phyloP scores from a whole-genome alignment of 2,113 vertebrate genomes.

The Anoplopoma fimbria region DNA sequence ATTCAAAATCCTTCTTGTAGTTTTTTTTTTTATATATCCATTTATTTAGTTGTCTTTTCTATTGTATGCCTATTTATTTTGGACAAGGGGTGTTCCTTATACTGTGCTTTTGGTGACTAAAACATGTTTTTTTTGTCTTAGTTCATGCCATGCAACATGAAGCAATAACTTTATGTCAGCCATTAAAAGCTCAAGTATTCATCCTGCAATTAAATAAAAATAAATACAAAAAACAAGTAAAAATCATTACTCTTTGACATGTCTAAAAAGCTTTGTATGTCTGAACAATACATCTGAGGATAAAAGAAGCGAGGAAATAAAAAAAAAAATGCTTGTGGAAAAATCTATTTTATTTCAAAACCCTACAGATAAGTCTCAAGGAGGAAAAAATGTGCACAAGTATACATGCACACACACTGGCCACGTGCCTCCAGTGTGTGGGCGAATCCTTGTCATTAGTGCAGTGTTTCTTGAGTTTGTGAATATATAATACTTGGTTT shows the following conservation, averaged over 20 bases:
- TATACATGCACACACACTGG: background rate
- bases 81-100: background rate
- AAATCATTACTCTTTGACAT: slow-evolving; percentile 42
- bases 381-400: background rate
- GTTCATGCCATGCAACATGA: slow-evolving; percentile 9
- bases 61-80: background rate
- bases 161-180: slow-evolving; percentile 12
- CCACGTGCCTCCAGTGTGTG: background rate
- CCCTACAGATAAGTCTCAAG: background rate
- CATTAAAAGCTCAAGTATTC: slow-evolving; percentile 32
- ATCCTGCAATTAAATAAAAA: slow-evolving; percentile 17
- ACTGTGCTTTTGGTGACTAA: background rate
- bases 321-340: background rate
- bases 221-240: slow-evolving; percentile 20
- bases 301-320: background rate
- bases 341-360: background rate
- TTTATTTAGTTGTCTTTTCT: background rate
- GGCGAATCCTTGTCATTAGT: background rate
- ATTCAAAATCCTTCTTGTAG: background rate
- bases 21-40: background rate
- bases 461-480: background rate
- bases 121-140: background rate
- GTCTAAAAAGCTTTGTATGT: slow-evolving; percentile 27
- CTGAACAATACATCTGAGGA: slow-evolving; percentile 6
- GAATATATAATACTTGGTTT: background rate